A percentile compares a stretch with the other conserved stretches of the same genome.
These are phyloP conservation scores for Dermochelys coriacea DNA, from an alignment of 2,797 vertebrate species.

Conservation along the genomic window DNA sequence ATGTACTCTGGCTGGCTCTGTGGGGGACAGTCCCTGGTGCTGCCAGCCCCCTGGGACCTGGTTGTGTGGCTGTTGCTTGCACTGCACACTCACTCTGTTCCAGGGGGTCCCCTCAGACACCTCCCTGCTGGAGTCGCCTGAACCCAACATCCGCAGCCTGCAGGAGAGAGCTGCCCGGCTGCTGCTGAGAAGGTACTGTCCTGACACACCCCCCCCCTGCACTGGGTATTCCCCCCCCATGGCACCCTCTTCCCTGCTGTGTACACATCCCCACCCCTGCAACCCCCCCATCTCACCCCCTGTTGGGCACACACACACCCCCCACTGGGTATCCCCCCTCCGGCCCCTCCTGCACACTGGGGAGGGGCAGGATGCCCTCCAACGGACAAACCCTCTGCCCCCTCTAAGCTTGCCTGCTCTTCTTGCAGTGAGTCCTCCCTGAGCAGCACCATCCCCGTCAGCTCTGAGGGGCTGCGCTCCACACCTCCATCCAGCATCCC, in stretches of 20 bases:
- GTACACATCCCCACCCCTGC: too few relatives aligned
- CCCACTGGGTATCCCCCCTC: background rate
- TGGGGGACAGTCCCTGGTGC: background rate
- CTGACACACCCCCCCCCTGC: background rate
- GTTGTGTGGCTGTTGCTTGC: background rate
- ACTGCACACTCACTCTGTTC: constrained; percentile 58
- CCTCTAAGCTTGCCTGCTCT: background rate
- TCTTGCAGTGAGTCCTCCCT: constrained; percentile 75
- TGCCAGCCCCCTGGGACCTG: constrained; percentile 1
- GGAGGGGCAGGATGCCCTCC: too few relatives aligned
- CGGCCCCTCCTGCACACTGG: background rate
- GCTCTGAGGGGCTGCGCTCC: constrained; percentile 82
- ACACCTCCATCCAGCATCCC: constrained; percentile 79
- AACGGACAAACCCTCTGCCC: background rate
- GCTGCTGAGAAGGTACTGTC: constrained; percentile 83
- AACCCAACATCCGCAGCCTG: constrained; percentile 83
- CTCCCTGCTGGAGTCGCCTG: constrained; percentile 77
- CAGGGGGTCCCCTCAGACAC: constrained; percentile 79
- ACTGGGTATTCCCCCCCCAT: fast-evolving
- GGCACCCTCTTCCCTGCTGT: too few relatives aligned
- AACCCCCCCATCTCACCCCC: too few relatives aligned
- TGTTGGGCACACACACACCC: too few relatives aligned
- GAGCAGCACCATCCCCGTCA: constrained; percentile 78
- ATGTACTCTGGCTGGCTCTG: background rate
- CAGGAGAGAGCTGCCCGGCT: constrained; percentile 86